Base-by-base conservation (phyloP, 2,888 invertebrate genomes). In the Phorcus lineatus region DNA sequence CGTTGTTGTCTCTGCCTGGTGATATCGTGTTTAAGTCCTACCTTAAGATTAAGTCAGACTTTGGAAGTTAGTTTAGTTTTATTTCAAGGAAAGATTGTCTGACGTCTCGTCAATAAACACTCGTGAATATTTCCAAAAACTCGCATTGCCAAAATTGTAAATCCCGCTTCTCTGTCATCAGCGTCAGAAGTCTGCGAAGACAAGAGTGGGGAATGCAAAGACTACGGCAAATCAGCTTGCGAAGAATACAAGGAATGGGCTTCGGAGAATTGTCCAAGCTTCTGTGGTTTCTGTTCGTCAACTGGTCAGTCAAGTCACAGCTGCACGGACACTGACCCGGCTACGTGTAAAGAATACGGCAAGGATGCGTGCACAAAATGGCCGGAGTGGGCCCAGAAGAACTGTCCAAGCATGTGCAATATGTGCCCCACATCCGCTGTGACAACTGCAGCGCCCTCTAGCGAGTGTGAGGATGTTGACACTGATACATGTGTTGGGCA, bases 351-450 rank as follows among this genome's bases (percentile, higher is more conserved):
- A 6, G 80, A 54, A 0, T 87, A 88, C 36, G 87, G 85, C 9
- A 78, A 78, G 13, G 80, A 74, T 40, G 78, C 87, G 1, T 89
- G 89, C 82, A 84, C 86, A 0, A 80, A 82, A 13, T 89, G 87
- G 66, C 77, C 78, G 40, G 81, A 81, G 0, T 90, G 89, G 89
- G 83, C 88, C 0, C 78, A 76, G 19, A 67, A 74, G 24, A 82
- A 88, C 77, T 90, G 89, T 80, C 80, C 83, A 75, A 79, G 77
- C 9, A 83, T 84, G 70, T 89, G 89, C 82, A 86, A 86, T 52
- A 57, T 86, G 16, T 87, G 87, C 79, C 82, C 78, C 19, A 17
- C 78, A 19, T 17, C 77, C 19, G 62, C 16, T 17, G 24, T 28
- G 16, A 28, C 62, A 11, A 28, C 28, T 13, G 62, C 22, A 24